Base-by-base conservation (phyloP, 1,140 invertebrate species). In the Diachasma alloeum region DNA sequence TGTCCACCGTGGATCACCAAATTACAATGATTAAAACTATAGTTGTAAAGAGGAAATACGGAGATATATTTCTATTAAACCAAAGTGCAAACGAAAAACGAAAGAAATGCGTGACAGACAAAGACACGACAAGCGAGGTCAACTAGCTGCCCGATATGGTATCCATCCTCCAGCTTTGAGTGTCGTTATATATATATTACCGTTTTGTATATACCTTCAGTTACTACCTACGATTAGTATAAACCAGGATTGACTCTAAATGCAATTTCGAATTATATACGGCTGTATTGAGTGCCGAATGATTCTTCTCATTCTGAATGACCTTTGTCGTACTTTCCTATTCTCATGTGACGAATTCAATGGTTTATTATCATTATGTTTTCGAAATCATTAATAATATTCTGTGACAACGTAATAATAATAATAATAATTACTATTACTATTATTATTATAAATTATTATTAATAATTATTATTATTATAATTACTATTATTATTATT, bases 81-180 rank as follows among this genome's bases (percentile, higher is more conserved):
- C 13, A 31, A 63, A 31, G 77, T 77, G 81, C 77, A 77, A 79
- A 77, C 71, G 80, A 76, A 76, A 82, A 81, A 81, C 6, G 78
- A 80, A 78, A 81, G 79, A 79, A 42, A 79, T 80, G 73, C 44
- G 77, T 73, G 74, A 82, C 75, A 84, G 81, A 86, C 81, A 80
- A 81, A 86, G 83, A 87, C 84, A 86, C 81, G 84, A 85, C 84
- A 86, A 81, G 85, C 88, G 88, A 90, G 88, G 88, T 90, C 88
- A 88, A 85, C 88, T 83, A 89, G 88, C 84, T 90, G 84, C 88
- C 88, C 85, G 87, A 90, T 90, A 90, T 90, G 88, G 88, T 89
- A 87, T 87, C 83, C 87, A 81, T 81, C 81, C 84, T 83, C 81
- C 82, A 82, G 79, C 80, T 42, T 83, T 84, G 84, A 87, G 84